Conservation (phyloP, 2,113 vertebrate species). For the Cheilinus undulatus region DNA sequence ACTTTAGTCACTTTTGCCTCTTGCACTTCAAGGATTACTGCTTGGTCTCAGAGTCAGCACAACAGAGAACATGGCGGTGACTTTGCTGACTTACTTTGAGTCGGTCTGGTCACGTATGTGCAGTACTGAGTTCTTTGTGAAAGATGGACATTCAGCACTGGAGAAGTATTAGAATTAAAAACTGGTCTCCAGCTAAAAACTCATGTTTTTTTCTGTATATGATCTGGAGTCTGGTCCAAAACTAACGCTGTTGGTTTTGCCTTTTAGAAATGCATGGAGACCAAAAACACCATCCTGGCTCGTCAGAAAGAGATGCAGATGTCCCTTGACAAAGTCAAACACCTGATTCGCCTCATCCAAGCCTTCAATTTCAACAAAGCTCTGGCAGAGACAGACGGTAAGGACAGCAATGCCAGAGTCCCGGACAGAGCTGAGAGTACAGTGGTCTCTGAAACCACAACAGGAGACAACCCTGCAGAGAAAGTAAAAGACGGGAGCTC, state of each 20-base stretch:
- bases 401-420: constrained; percentile 36
- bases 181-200: too few species aligned
- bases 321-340: constrained; percentile 96
- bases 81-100: too few species aligned
- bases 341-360: constrained; percentile 96
- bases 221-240: too few species aligned
- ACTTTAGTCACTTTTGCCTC: too few species aligned
- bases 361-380: constrained; percentile 94
- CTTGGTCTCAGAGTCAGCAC: too few species aligned
- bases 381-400: constrained; percentile 82
- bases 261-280: constrained; percentile 98
- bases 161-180: too few species aligned
- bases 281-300: constrained; percentile 95
- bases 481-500: constrained; percentile 28
- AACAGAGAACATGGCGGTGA: too few species aligned
- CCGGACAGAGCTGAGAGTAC: constrained; percentile 32
- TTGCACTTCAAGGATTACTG: too few species aligned
- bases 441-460: constrained; percentile 12
- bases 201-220: too few species aligned
- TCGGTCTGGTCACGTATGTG: too few species aligned
- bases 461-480: constrained; percentile 45
- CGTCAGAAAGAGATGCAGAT: constrained; percentile 98
- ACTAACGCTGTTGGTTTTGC: constrained; percentile 25
- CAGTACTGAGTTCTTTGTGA: too few species aligned
- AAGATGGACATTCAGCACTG: too few species aligned